phyloP scores from a whole-genome alignment of 1,140 invertebrate genomes.

The Plodia interpunctella region DNA sequence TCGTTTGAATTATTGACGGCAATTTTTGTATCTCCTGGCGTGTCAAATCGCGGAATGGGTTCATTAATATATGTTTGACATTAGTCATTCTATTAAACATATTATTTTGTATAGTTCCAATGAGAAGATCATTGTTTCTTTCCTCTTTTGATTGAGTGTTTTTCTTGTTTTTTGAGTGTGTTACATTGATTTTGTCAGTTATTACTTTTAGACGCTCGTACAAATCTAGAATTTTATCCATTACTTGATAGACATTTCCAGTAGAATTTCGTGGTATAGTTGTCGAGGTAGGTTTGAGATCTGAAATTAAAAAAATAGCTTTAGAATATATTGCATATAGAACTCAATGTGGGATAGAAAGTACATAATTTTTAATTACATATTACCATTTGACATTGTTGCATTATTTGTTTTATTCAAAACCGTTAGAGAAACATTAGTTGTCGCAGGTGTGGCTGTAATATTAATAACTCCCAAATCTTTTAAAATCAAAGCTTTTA shows the following conservation, averaged over 20 bases:
- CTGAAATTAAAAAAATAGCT: neutral
- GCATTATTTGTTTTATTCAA: too few relatives aligned
- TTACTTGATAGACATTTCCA: constrained; percentile 19
- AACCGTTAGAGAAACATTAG: constrained; percentile 6
- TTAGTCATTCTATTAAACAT: neutral
- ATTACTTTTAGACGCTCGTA: constrained; percentile 46
- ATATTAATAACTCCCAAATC: constrained; percentile 38
- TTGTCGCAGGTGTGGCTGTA: neutral
- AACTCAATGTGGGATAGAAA: too few relatives aligned
- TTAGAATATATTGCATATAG: too few relatives aligned
- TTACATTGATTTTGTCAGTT: constrained; percentile 17
- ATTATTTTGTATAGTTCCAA: neutral
- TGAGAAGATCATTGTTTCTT: neutral
- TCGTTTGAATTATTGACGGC: constrained; percentile 52
- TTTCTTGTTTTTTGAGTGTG: constrained; percentile 5
- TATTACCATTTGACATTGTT: neutral
- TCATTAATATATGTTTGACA: neutral
- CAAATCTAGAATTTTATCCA: constrained; percentile 48
- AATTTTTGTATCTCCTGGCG: neutral
- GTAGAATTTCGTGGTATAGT: constrained; percentile 9
- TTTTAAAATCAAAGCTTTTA: constrained; percentile 48
- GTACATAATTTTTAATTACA: neutral
- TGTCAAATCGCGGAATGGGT: neutral
- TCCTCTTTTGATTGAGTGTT: neutral
- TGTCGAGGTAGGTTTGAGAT: neutral